Evolutionary conservation across 2,113 vertebrate species (phyloP), one percentile per base, ranked within the genome.

Genomic region (Eolophus roseicapilla): DNA sequence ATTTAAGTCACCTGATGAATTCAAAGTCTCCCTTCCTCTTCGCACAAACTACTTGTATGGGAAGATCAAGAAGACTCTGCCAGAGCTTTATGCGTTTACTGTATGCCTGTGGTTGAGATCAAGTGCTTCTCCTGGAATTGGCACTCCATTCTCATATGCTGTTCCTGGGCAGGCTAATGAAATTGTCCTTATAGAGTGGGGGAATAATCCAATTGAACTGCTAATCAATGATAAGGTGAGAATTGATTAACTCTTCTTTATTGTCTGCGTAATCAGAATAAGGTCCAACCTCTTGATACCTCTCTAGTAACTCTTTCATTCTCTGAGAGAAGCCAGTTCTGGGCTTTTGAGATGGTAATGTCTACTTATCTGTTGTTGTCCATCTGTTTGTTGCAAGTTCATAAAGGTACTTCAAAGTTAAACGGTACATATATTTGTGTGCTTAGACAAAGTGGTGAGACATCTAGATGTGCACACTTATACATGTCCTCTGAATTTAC

Each of bases 111-210:
- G 99, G 99, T 97, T 99, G 82, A 99, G 99, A 74, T 99, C 99
- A 35, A 99, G 99, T 1, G 99, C 99, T 55, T 99, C 98, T 3
- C 99, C 99, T 0, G 99, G 99, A 24, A 99, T 99, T 13, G 99
- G 99, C 77, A 99, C 99, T 17, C 99, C 99, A 0, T 99, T 99
- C 96, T 99, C 99, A 1, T 99, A 99, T 0, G 99, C 99, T 0
- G 99, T 99, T 60, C 98, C 99, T 0, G 99, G 99, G 43, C 99
- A 99, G 94, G 99, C 99, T 92, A 99, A 99, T 21, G 99, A 99
- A 97, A 99, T 99, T 5, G 99, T 99, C 86, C 98, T 99, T 63
- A 99, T 99, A 18, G 99, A 99, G 44, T 99, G 99, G 99, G 99
- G 99, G 3, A 99, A 99, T 96, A 99, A 99, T 94, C 99, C 99